These are phyloP conservation scores for Struthidea cinerea DNA, from an alignment of 2,113 vertebrate species.

Conservation along the genomic window DNA sequence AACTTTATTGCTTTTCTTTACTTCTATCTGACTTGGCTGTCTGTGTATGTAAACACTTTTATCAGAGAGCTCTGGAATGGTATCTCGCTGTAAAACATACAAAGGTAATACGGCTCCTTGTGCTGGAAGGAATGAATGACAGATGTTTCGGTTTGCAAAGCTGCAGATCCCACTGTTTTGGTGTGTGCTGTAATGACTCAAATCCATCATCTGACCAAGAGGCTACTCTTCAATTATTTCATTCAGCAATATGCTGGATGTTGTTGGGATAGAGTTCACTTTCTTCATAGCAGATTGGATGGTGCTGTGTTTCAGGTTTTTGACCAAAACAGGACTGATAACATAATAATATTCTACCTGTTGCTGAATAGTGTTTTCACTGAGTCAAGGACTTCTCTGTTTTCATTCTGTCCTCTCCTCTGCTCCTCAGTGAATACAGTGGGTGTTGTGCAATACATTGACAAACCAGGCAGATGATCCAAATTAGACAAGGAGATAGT, in stretches of 20 bases:
- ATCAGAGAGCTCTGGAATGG: neutral
- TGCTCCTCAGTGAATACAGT: neutral
- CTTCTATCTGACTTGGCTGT: neutral
- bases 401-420: neutral
- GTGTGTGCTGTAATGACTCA: neutral
- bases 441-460: neutral
- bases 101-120: neutral
- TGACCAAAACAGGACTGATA: neutral
- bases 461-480: neutral
- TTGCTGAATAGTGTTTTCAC: neutral
- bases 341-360: neutral
- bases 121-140: neutral
- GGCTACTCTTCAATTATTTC: neutral
- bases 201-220: neutral
- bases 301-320: neutral
- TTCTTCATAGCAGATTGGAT: neutral
- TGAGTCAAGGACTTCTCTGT: neutral
- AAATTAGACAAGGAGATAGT: neutral
- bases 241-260: rapidly evolving
- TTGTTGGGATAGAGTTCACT: neutral
- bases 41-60: neutral
- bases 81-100: neutral
- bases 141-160: neutral
- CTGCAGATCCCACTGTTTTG: neutral
- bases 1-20: neutral